Percentiles rank a stretch among this genome's conserved stretches.
phyloP scores from a whole-genome alignment of 2,113 vertebrate genomes.

The Myotis brandtii region DNA sequence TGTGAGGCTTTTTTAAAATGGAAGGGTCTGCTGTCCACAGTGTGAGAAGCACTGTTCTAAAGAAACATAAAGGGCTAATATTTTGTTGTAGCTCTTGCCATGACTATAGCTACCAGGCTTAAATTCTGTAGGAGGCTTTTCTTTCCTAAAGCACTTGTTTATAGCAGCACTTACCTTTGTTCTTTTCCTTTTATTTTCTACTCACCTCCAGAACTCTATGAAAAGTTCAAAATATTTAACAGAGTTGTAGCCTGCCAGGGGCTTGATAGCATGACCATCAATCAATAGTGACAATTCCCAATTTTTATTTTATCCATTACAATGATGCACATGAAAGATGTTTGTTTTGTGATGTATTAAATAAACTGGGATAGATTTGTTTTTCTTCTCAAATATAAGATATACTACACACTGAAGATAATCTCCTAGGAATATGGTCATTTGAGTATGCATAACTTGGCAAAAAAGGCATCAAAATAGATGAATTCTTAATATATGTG shows the following conservation, averaged over 20 bases:
- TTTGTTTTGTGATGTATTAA: conserved; percentile 63
- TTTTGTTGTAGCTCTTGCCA: not conserved
- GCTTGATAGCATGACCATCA: conserved; percentile 38
- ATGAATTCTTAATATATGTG: conserved; percentile 33
- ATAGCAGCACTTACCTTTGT: not conserved
- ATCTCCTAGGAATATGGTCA: not conserved
- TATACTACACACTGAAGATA: conserved; percentile 4
- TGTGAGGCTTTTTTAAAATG: not conserved
- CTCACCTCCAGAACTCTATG: not conserved
- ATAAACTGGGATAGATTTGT: not conserved
- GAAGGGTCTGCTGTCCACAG: not conserved
- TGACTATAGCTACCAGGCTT: not conserved
- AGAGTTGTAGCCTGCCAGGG: not conserved
- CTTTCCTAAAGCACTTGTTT: not conserved
- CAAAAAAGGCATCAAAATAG: conserved; percentile 24
- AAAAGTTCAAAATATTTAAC: conserved; percentile 50
- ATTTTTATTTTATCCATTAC: conserved; percentile 63
- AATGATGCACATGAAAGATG: conserved; percentile 41
- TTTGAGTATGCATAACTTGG: not conserved
- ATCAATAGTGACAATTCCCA: conserved; percentile 72
- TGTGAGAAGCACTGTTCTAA: not conserved
- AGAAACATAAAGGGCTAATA: not conserved
- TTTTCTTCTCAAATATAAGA: conserved; percentile 29
- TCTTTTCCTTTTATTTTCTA: not conserved
- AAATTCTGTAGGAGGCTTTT: not conserved